These are phyloP conservation scores for Semotilus atromaculatus DNA, from an alignment of 2,797 vertebrate species.

Conservation along the genomic window DNA sequence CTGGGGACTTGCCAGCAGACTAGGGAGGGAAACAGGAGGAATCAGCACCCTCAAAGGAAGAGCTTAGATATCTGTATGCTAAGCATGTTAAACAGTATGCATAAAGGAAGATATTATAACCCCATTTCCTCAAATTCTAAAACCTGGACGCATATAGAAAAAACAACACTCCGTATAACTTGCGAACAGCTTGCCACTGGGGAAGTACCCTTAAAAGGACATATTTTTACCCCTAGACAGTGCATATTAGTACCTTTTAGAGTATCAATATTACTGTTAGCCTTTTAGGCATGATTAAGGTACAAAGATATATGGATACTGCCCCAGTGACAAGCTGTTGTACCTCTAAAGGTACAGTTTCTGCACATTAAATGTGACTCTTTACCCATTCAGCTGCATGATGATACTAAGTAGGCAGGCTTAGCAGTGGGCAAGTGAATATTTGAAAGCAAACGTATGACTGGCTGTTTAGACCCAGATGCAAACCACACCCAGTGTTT, in stretches of 20 bases:
- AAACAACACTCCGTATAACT: not conserved
- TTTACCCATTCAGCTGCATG: not conserved
- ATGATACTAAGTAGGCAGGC: constrained; percentile 4
- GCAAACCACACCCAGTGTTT: not conserved
- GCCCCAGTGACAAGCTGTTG: not conserved
- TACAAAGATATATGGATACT: too few relatives aligned
- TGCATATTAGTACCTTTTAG: not conserved
- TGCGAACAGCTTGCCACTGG: not conserved
- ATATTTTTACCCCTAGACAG: not conserved
- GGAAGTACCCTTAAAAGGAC: not conserved
- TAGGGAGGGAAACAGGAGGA: not conserved
- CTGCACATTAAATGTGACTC: not conserved
- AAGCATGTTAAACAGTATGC: constrained; percentile 23
- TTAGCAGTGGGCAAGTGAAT: constrained; percentile 2
- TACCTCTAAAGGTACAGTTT: not conserved
- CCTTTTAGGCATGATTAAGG: not conserved
- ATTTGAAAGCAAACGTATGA: constrained; percentile 3
- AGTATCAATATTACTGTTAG: not conserved
- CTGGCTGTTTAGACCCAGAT: constrained; percentile 3
- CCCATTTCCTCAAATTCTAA: not conserved
- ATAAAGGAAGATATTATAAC: not conserved
- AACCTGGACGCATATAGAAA: not conserved
- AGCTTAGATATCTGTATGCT: not conserved
- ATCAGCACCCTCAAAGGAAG: constrained; percentile 27
- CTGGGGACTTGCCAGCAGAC: constrained; percentile 8